A percentile compares a stretch with the other conserved stretches of the same genome.
Conservation (phyloP, 2,797 vertebrate species). For the Heliangelus exortis region DNA sequence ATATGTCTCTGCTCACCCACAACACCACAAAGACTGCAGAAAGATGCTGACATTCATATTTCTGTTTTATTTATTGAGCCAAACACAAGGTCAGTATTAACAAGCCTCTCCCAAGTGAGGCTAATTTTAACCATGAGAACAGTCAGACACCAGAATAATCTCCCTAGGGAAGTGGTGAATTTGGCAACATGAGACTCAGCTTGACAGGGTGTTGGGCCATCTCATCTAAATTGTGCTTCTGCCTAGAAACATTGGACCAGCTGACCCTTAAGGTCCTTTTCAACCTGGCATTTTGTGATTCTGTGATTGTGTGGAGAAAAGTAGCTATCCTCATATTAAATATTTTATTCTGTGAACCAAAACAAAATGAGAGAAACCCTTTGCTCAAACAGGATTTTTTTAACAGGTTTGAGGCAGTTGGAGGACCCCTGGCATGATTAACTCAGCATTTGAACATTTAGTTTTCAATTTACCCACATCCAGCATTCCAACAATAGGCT, state of each 20-base stretch:
- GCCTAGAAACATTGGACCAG: too few relatives aligned
- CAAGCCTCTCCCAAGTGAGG: background rate
- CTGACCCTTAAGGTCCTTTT: too few relatives aligned
- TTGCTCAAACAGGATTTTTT: background rate
- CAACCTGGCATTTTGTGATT: too few relatives aligned
- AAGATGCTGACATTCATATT: background rate
- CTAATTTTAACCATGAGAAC: too few relatives aligned
- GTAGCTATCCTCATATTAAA: background rate
- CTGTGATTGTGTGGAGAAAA: background rate
- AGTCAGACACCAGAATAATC: too few relatives aligned
- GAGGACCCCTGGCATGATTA: background rate
- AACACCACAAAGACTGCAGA: background rate
- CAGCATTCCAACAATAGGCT: background rate
- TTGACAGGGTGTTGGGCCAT: too few relatives aligned
- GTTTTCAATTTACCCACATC: background rate
- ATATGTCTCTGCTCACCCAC: background rate
- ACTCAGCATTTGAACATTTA: background rate
- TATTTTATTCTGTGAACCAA: background rate
- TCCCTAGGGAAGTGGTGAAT: too few relatives aligned
- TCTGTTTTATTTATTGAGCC: background rate
- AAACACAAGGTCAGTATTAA: background rate
- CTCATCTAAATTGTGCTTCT: too few relatives aligned
- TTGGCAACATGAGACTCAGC: too few relatives aligned
- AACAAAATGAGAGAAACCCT: background rate
- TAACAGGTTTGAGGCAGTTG: background rate